Percentiles rank a stretch among this genome's conserved stretches.
These are phyloP conservation scores for Bathynomus jamesi DNA, from an alignment of 1,140 invertebrate species.

Conservation along the genomic window DNA sequence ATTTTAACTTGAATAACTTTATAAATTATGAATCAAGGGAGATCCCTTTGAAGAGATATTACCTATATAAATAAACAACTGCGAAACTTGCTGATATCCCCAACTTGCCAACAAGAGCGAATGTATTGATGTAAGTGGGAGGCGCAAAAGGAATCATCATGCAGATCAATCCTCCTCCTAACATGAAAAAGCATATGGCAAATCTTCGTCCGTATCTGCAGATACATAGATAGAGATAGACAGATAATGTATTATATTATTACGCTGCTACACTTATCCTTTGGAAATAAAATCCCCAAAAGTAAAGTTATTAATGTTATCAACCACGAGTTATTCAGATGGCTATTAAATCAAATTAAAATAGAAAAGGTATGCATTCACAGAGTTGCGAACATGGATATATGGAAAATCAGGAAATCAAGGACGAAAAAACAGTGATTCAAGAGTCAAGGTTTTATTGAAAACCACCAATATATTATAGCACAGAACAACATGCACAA, in stretches of 20 bases:
- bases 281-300: background rate
- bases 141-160: slow-evolving; percentile 23
- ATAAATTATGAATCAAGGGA: no score
- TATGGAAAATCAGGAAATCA: no score
- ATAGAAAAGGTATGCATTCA: no score
- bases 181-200: slow-evolving; percentile 22
- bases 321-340: no score
- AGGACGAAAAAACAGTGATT: no score
- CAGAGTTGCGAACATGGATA: no score
- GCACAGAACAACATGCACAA: no score
- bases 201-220: slow-evolving; percentile 29
- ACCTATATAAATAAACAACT: slow-evolving; percentile 44
- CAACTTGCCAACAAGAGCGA: slow-evolving; percentile 45
- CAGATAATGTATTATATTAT: background rate
- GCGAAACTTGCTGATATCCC: slow-evolving; percentile 43
- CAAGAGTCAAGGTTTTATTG: no score
- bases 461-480: no score
- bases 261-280: background rate
- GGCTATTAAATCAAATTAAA: no score
- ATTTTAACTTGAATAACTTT: no score
- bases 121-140: background rate
- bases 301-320: background rate
- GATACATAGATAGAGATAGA: background rate
- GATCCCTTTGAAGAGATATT: no score
- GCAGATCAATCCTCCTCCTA: slow-evolving; percentile 22